Percentiles rank a stretch among this genome's conserved stretches.
phyloP scores from a whole-genome alignment of 2,113 vertebrate genomes.

The Colistium nudipinnis region DNA sequence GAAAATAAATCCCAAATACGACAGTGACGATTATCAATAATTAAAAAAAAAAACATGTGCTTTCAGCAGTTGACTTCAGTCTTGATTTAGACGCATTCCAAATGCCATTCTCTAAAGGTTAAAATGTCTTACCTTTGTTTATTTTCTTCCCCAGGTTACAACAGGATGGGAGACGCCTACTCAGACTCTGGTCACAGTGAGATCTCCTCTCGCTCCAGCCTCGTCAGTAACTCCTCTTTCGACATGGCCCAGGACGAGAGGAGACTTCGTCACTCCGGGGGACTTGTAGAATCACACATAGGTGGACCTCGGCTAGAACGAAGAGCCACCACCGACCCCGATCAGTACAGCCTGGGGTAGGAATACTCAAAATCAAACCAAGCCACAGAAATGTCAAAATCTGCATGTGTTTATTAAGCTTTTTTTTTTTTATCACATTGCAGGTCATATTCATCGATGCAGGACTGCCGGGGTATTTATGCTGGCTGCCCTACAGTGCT shows the following conservation, averaged over 20 bases:
- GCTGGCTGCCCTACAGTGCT: conserved; percentile 87
- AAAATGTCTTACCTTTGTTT: background rate
- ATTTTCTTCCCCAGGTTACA: conserved; percentile 82
- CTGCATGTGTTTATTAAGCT: background rate
- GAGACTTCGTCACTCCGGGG: conserved; percentile 90
- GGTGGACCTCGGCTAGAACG: conserved; percentile 88
- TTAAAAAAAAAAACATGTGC: too few relatives aligned
- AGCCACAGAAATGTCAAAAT: background rate
- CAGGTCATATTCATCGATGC: conserved; percentile 91
- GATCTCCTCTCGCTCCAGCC: conserved; percentile 96
- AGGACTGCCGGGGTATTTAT: conserved; percentile 91
- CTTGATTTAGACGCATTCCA: too few relatives aligned
- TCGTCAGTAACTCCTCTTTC: conserved; percentile 97
- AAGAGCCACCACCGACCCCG: conserved; percentile 88
- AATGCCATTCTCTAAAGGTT: conserved; percentile 2
- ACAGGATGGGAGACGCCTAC: conserved; percentile 89
- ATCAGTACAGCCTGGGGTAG: conserved; percentile 96
- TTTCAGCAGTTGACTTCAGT: background rate
- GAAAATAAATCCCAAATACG: background rate
- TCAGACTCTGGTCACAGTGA: conserved; percentile 97
- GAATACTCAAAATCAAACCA: background rate
- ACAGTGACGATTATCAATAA: too few relatives aligned
- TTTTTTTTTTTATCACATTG: background rate
- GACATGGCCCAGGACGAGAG: conserved; percentile 93
- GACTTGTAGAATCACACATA: conserved; percentile 86